Conservation (phyloP, 2,113 vertebrate species). For the Stegostoma tigrinum region DNA sequence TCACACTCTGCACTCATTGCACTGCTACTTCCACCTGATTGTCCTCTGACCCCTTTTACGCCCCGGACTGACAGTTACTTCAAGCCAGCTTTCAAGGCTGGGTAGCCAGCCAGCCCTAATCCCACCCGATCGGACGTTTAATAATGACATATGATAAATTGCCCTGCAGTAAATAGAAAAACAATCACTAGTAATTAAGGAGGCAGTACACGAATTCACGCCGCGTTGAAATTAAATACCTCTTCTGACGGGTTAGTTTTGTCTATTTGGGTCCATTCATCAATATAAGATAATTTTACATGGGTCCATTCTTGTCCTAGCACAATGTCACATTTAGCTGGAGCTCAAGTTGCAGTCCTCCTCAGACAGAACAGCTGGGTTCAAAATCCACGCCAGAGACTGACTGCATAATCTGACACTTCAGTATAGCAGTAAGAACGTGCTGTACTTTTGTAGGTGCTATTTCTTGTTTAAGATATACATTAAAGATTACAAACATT, state of each 20-base stretch:
- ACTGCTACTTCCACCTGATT: background rate
- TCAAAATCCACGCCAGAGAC: background rate
- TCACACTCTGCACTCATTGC: background rate
- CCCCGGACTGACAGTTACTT: background rate
- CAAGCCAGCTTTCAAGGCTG: background rate
- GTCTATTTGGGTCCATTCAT: background rate
- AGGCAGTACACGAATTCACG: background rate
- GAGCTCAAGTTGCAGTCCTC: background rate
- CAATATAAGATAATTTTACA: background rate
- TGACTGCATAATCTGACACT: background rate
- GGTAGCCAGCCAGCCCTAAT: background rate
- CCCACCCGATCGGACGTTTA: background rate
- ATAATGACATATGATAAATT: background rate
- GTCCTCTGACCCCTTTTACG: background rate
- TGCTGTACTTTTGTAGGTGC: background rate
- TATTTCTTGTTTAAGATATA: background rate
- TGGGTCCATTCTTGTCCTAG: background rate
- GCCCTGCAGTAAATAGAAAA: background rate
- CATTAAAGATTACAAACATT: background rate
- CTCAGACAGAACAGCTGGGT: background rate
- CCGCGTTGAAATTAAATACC: background rate
- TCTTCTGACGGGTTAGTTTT: background rate
- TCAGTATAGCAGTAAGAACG: background rate
- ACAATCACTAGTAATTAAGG: background rate
- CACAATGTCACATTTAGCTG: background rate